phyloP scores from a whole-genome alignment of 1,140 invertebrate species.

The Monochamus saltuarius region DNA sequence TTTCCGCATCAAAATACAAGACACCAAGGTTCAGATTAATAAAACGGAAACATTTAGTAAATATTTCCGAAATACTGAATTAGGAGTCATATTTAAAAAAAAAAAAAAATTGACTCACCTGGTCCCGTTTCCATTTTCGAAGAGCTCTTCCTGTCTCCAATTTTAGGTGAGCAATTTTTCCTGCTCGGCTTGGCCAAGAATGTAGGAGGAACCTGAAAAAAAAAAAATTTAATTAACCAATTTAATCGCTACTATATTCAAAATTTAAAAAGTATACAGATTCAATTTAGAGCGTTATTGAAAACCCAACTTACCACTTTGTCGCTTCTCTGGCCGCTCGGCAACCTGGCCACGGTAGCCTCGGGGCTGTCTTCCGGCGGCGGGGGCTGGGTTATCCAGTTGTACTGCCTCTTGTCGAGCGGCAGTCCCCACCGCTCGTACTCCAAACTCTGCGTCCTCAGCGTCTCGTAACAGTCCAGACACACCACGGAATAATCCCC shows the following conservation, averaged over 20 bases:
- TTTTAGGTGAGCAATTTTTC: slow-evolving; percentile 66
- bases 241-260: no score
- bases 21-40: no score
- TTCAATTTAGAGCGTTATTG: no score
- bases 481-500: slow-evolving; percentile 90
- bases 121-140: slow-evolving; percentile 43
- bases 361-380: slow-evolving; percentile 84
- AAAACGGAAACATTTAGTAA: no score
- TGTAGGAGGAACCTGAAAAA: slow-evolving; percentile 58
- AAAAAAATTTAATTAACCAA: neutral
- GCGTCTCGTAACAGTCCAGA: slow-evolving; percentile 86
- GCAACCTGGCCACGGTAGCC: slow-evolving; percentile 74
- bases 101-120: slow-evolving; percentile 38
- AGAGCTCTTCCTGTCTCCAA: slow-evolving; percentile 53
- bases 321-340: slow-evolving; percentile 76
- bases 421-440: slow-evolving; percentile 88
- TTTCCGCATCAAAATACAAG: no score
- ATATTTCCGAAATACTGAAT: no score
- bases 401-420: slow-evolving; percentile 83
- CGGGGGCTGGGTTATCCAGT: slow-evolving; percentile 88
- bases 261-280: no score
- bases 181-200: slow-evolving; percentile 59
- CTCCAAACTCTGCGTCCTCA: slow-evolving; percentile 79
- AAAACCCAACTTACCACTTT: slow-evolving; percentile 65
- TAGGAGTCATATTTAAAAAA: neutral